Evolutionary conservation across 2,888 invertebrate genomes (phyloP).

Genomic region (Sipha maydis): DNA sequence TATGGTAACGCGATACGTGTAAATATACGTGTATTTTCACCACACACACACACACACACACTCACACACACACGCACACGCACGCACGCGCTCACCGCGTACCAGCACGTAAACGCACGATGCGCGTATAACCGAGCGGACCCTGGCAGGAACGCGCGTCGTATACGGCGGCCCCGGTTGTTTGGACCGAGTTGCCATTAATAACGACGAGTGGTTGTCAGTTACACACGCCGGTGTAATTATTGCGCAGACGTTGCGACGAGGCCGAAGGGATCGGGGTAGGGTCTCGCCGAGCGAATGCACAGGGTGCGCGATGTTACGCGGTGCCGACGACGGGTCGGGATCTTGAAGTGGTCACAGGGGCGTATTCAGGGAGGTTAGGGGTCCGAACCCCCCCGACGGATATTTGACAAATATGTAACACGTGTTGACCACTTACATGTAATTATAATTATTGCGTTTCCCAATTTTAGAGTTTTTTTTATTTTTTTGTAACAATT

Average conservation of each 20-base stretch:
- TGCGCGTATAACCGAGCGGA: not conserved
- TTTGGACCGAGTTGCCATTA: slow-evolving; percentile 45
- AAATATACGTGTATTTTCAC: not conserved
- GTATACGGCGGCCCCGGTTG: not conserved
- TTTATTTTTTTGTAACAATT: too few relatives aligned
- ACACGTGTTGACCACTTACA: too few relatives aligned
- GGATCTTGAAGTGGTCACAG: not conserved
- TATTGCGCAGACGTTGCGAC: slow-evolving; percentile 39
- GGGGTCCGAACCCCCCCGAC: too few relatives aligned
- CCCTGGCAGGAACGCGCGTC: not conserved
- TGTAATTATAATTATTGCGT: too few relatives aligned
- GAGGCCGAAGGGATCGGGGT: not conserved
- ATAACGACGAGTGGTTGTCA: slow-evolving; percentile 61
- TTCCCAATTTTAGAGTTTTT: too few relatives aligned
- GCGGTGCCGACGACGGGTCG: slow-evolving; percentile 4
- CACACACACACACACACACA: not conserved
- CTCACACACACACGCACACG: not conserved
- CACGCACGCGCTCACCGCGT: not conserved
- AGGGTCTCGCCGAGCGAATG: not conserved
- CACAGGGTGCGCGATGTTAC: not conserved
- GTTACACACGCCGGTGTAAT: slow-evolving; percentile 57
- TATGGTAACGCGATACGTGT: not conserved
- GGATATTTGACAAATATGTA: too few relatives aligned
- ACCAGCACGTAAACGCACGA: not conserved
- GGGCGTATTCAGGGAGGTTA: too few relatives aligned